Evolutionary conservation across 2,113 vertebrate species (phyloP).

Genomic region (Nannobrachium achirus): DNA sequence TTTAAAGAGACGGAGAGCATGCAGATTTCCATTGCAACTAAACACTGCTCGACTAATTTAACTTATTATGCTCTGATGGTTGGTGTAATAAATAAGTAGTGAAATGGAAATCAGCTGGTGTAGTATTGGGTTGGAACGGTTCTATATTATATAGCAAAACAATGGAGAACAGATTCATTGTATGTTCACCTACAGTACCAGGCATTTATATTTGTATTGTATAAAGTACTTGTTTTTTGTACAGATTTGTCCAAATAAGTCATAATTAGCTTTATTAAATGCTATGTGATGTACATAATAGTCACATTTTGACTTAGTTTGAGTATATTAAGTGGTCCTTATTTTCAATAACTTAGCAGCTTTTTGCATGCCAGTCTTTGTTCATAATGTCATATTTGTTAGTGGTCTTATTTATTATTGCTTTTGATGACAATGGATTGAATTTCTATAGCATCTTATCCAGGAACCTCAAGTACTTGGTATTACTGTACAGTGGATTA

Average conservation of each 20-base stretch:
- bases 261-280: slow-evolving; percentile 37
- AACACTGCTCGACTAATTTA: too few relatives aligned
- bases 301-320: slow-evolving; percentile 40
- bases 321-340: not conserved
- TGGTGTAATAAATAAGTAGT: too few relatives aligned
- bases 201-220: slow-evolving; percentile 51
- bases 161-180: slow-evolving; percentile 4
- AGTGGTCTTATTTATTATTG: slow-evolving; percentile 68
- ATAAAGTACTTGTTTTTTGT: slow-evolving; percentile 56
- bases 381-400: slow-evolving; percentile 33
- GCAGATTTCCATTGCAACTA: too few relatives aligned
- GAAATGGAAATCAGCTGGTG: too few relatives aligned
- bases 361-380: slow-evolving; percentile 49
- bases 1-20: too few relatives aligned
- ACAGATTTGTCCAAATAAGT: slow-evolving; percentile 58
- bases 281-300: slow-evolving; percentile 33
- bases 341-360: slow-evolving; percentile 43
- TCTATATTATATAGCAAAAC: too few relatives aligned
- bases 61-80: too few relatives aligned
- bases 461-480: slow-evolving; percentile 55
- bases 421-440: slow-evolving; percentile 16
- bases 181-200: slow-evolving; percentile 5
- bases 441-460: slow-evolving; percentile 42
- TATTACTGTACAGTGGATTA: slow-evolving; percentile 55
- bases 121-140: too few relatives aligned